Conservation (phyloP, 2,888 invertebrate species). For the Eustalomyia histrio region DNA sequence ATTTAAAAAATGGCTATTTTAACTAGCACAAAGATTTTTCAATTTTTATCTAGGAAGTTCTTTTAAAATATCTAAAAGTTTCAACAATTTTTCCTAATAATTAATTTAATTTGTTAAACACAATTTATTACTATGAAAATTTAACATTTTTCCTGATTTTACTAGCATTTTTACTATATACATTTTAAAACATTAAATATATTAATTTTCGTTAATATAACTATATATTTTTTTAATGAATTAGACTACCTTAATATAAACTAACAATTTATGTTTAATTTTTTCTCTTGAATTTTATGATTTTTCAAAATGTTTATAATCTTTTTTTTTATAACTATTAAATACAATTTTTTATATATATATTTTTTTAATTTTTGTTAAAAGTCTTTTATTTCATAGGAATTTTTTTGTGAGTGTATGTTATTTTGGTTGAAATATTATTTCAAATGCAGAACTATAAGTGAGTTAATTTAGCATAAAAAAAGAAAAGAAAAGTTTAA, state of each 20-base stretch:
- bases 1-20: too few species aligned
- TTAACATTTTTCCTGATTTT: constrained; percentile 53
- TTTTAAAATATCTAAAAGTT: constrained; percentile 16
- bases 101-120: constrained; percentile 20
- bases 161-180: constrained; percentile 64
- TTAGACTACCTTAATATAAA: neutral
- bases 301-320: constrained; percentile 25
- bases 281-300: constrained; percentile 16
- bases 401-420: constrained; percentile 70
- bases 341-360: too few species aligned
- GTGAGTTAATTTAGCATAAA: too few species aligned
- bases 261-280: neutral
- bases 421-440: constrained; percentile 23
- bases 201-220: constrained; percentile 49
- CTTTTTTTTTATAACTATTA: constrained; percentile 68
- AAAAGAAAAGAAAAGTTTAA: too few species aligned
- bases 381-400: constrained; percentile 79
- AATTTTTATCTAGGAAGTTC: neutral
- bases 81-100: constrained; percentile 17
- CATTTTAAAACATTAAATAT: constrained; percentile 38
- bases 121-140: constrained; percentile 16
- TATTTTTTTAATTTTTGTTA: constrained; percentile 40
- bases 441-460: neutral
- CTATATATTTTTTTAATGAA: constrained; percentile 31
- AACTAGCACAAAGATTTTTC: too few species aligned